Conservation (phyloP, 1,140 invertebrate species). For the Drosophila parvula region DNA sequence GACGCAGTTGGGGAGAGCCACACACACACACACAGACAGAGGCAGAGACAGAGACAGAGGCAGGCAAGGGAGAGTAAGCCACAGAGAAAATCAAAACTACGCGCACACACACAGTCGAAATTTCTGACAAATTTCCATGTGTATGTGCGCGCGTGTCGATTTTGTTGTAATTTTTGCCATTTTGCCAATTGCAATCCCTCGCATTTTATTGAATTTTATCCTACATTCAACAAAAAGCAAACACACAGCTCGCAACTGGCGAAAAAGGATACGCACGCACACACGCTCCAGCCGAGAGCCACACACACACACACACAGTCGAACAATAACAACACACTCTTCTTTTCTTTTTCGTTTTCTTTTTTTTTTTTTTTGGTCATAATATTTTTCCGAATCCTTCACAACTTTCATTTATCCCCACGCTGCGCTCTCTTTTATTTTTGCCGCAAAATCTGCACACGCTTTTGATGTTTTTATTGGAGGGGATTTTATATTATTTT, state of each 20-base stretch:
- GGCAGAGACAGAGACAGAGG: constrained; percentile 45
- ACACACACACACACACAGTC: constrained; percentile 23
- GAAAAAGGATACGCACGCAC: constrained; percentile 28
- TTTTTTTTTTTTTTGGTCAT: constrained; percentile 48
- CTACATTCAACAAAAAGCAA: constrained; percentile 17
- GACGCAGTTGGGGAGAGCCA: constrained; percentile 42
- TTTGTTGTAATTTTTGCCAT: constrained; percentile 65
- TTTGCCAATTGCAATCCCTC: constrained; percentile 72
- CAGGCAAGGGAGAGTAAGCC: constrained; percentile 63
- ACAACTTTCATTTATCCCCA: constrained; percentile 17
- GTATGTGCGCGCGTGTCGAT: constrained; percentile 32
- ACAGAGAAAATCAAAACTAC: constrained; percentile 82
- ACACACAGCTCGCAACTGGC: constrained; percentile 8
- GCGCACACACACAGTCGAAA: constrained; percentile 65
- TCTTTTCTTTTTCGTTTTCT: not conserved
- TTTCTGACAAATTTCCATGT: constrained; percentile 68
- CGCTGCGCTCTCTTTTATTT: constrained; percentile 13
- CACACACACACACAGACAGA: constrained; percentile 43
- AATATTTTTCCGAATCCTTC: constrained; percentile 62
- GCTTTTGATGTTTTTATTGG: constrained; percentile 4
- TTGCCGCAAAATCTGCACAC: constrained; percentile 12
- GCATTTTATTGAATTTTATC: constrained; percentile 81
- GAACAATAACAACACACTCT: constrained; percentile 70
- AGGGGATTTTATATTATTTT: constrained; percentile 24
- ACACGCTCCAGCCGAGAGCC: constrained; percentile 10